These are phyloP conservation scores for Osmerus eperlanus DNA, from an alignment of 2,113 vertebrate species.

Conservation along the genomic window DNA sequence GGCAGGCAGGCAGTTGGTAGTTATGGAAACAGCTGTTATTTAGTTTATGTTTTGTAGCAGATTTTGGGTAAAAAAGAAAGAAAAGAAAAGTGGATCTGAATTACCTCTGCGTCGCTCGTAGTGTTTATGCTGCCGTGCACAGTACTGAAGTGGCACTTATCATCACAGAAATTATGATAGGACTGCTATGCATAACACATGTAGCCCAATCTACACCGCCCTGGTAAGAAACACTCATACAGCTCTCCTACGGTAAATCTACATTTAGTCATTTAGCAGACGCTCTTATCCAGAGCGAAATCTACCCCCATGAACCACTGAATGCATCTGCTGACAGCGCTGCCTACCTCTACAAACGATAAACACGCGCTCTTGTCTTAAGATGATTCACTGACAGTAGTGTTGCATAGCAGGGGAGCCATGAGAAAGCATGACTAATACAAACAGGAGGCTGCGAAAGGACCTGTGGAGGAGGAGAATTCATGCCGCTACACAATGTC, in stretches of 20 bases:
- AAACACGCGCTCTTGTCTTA: too few relatives aligned
- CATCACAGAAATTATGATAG: conserved; percentile 13
- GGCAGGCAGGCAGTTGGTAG: conserved; percentile 40
- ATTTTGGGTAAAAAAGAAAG: conserved; percentile 15
- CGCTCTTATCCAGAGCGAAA: too few relatives aligned
- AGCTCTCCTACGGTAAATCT: neutral
- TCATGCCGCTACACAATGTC: too few relatives aligned
- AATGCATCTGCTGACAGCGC: neutral
- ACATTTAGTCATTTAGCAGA: neutral
- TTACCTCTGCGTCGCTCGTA: conserved; percentile 19
- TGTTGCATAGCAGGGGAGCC: too few relatives aligned
- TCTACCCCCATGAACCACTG: neutral
- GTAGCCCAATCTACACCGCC: neutral
- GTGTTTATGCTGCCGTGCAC: conserved; percentile 23
- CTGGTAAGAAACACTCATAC: neutral
- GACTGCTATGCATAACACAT: neutral
- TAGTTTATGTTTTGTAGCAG: conserved; percentile 47
- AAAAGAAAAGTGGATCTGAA: conserved; percentile 14
- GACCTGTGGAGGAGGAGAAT: too few relatives aligned
- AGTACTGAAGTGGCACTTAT: conserved; percentile 16
- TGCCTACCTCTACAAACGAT: neutral
- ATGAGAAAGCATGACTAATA: too few relatives aligned
- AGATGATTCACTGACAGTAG: too few relatives aligned
- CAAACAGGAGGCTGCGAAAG: too few relatives aligned
- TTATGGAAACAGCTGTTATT: conserved; percentile 58